Evolutionary conservation across 2,113 vertebrate species (phyloP).

Genomic region (Prionailurus viverrinus): DNA sequence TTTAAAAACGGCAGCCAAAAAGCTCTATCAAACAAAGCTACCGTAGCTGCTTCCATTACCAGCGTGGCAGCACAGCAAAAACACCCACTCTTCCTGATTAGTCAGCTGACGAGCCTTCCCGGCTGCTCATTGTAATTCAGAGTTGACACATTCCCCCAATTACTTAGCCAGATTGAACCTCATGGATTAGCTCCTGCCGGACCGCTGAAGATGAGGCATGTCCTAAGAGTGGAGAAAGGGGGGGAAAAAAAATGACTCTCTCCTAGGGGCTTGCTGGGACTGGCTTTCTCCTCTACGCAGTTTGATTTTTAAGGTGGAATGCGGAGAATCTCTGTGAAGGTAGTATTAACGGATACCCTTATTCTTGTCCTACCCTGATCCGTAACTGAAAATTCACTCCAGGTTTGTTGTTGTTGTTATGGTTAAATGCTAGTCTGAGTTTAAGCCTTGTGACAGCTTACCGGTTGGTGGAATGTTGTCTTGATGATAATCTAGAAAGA

Average conservation of each 20-base stretch:
- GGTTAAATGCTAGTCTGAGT: not conserved
- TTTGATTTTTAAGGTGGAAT: constrained; percentile 89
- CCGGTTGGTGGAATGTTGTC: not conserved
- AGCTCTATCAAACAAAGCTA: constrained; percentile 76
- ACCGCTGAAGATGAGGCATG: constrained; percentile 45
- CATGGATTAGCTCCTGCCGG: constrained; percentile 51
- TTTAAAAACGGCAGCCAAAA: constrained; percentile 73
- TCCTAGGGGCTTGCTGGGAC: constrained; percentile 53
- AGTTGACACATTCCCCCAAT: constrained; percentile 69
- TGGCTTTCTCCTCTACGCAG: constrained; percentile 85
- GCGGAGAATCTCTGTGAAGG: constrained; percentile 80
- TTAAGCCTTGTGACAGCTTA: not conserved
- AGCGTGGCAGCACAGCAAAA: constrained; percentile 72
- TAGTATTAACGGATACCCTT: constrained; percentile 5
- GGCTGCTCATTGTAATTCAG: constrained; percentile 76
- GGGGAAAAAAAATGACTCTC: not conserved
- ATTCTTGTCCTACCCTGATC: not conserved
- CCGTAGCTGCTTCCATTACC: constrained; percentile 87
- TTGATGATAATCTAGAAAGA: constrained; percentile 53
- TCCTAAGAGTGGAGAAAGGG: constrained; percentile 55
- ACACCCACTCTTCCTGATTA: constrained; percentile 75
- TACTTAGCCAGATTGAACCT: constrained; percentile 71
- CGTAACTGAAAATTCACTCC: constrained; percentile 33
- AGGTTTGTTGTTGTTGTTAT: not conserved
- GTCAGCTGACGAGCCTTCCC: constrained; percentile 79